phyloP scores from a whole-genome alignment of 2,888 invertebrate species.

The Pachliopta kotzebuea region DNA sequence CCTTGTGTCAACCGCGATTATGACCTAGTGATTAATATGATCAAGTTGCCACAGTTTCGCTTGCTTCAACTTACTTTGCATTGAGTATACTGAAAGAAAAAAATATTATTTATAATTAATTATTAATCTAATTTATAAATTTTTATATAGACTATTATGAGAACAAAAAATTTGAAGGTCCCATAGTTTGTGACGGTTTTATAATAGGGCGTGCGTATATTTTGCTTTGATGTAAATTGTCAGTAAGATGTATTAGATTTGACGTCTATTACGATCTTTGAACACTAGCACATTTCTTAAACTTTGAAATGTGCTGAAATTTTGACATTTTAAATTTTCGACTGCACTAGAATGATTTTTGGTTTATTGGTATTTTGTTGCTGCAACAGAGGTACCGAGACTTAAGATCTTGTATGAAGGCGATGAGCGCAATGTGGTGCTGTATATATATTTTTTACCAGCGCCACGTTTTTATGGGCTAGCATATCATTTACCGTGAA shows the following conservation, averaged over 20 bases:
- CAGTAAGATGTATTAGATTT: too few species aligned
- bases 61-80: conserved; percentile 4
- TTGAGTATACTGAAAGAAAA: background rate
- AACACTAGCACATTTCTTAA: too few species aligned
- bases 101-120: background rate
- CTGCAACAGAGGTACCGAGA: too few species aligned
- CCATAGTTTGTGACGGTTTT: background rate
- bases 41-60: conserved; percentile 24
- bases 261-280: too few species aligned
- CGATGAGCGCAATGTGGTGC: too few species aligned
- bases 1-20: conserved; percentile 11
- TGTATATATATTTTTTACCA: too few species aligned
- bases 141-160: background rate
- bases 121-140: background rate
- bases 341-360: background rate
- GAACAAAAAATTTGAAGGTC: background rate
- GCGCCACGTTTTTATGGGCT: too few species aligned
- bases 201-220: background rate
- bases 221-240: background rate
- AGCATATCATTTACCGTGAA: too few species aligned
- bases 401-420: too few species aligned
- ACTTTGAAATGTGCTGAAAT: too few species aligned
- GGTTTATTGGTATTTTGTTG: too few species aligned
- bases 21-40: conserved; percentile 17
- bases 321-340: background rate